These are phyloP conservation scores for Rugalucina vietnamica DNA, from an alignment of 2,888 invertebrate genomes.

Conservation along the genomic window DNA sequence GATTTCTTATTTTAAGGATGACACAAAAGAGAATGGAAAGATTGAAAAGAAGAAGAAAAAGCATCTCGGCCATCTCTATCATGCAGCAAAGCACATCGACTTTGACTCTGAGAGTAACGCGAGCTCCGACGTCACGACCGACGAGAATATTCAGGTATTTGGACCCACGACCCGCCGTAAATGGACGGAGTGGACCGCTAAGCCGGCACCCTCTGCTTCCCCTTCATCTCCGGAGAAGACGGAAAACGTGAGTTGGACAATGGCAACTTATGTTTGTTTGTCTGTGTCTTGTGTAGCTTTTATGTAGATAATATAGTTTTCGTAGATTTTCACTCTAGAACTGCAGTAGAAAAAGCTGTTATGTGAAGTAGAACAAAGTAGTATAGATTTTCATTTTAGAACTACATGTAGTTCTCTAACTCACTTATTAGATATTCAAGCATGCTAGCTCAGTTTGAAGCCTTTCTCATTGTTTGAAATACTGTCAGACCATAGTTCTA, in stretches of 20 bases:
- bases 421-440: no score
- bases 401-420: no score
- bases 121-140: slow-evolving; percentile 67
- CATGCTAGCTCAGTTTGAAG: no score
- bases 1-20: background rate
- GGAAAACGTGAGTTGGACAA: slow-evolving; percentile 66
- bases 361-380: no score
- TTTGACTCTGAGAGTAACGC: slow-evolving; percentile 79
- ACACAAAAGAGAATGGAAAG: slow-evolving; percentile 24
- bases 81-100: slow-evolving; percentile 75
- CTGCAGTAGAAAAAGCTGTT: no score
- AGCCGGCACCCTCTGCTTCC: slow-evolving; percentile 54
- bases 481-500: no score
- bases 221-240: slow-evolving; percentile 50
- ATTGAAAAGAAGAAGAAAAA: slow-evolving; percentile 37
- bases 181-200: slow-evolving; percentile 89
- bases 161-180: slow-evolving; percentile 90
- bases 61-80: slow-evolving; percentile 35
- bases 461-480: no score
- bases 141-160: slow-evolving; percentile 83
- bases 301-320: no score
- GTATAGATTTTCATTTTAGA: no score
- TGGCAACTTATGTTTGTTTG: no score
- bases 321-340: no score
- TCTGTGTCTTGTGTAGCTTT: no score